Conservation (phyloP, 2,113 vertebrate species). For the Myanophis thanlyinensis region DNA sequence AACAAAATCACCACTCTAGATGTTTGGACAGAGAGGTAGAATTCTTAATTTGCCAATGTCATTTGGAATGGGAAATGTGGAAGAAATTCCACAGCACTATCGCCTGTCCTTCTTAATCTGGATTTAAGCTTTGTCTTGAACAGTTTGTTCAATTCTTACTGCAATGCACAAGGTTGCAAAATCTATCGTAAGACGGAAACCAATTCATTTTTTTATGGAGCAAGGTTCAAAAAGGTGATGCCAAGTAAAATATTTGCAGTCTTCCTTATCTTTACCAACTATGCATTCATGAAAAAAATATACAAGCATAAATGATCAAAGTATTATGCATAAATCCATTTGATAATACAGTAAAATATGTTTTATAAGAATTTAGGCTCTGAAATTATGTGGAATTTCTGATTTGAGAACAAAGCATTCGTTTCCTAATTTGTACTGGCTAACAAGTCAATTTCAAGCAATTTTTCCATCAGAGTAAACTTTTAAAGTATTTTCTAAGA, state of each 20-base stretch:
- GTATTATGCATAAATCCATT: neutral
- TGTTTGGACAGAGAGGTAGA: neutral
- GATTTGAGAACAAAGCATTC: neutral
- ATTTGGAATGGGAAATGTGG: neutral
- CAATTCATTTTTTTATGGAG: neutral
- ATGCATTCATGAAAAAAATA: neutral
- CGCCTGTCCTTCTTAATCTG: neutral
- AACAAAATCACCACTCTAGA: neutral
- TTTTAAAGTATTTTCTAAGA: neutral
- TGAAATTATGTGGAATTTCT: neutral
- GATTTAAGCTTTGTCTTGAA: neutral
- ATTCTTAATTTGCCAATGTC: neutral
- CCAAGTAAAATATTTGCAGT: conserved; percentile 7
- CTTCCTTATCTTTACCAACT: neutral
- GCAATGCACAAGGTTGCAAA: neutral
- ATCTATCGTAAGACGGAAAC: neutral
- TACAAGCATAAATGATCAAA: neutral
- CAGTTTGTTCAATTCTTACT: neutral
- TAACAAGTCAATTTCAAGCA: neutral
- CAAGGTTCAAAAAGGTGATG: neutral
- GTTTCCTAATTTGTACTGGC: neutral
- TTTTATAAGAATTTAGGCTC: neutral
- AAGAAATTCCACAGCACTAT: neutral
- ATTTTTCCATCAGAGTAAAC: neutral
- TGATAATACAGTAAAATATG: neutral